phyloP scores from a whole-genome alignment of 2,888 invertebrate species.

The Zonitis immaculata region DNA sequence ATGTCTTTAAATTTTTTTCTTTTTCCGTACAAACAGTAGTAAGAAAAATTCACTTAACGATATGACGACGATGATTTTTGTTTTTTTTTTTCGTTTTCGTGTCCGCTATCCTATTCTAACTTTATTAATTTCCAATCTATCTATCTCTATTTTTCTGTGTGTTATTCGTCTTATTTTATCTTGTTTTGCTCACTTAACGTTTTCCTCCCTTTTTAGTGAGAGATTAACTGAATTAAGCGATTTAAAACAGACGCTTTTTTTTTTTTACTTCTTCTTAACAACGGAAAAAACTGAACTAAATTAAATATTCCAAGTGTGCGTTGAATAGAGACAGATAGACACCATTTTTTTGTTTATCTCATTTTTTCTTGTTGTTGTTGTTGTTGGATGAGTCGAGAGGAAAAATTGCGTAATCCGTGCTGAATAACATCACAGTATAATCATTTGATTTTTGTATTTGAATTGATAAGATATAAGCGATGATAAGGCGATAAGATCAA shows the following conservation, averaged over 20 bases:
- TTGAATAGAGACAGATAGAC: neutral
- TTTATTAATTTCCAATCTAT: neutral
- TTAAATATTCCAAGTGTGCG: neutral
- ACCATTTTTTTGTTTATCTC: no score
- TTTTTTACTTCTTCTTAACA: no score
- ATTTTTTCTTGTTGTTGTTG: no score
- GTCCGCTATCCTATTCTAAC: no score
- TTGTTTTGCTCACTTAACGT: neutral
- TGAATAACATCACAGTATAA: neutral
- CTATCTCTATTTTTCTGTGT: neutral
- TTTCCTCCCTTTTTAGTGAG: neutral
- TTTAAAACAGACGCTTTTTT: neutral
- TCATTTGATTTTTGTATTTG: neutral
- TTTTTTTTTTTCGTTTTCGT: slow-evolving; percentile 21
- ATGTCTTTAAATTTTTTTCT: slow-evolving; percentile 8
- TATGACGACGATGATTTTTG: no score
- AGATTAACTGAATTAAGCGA: slow-evolving; percentile 2
- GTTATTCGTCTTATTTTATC: neutral
- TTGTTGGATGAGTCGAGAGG: neutral
- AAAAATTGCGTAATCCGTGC: neutral
- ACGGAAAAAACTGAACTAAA: neutral
- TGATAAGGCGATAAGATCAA: no score
- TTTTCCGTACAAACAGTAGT: no score
- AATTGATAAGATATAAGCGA: neutral
- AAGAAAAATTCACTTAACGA: no score